Percentiles rank a stretch among this genome's conserved stretches.
phyloP scores from a whole-genome alignment of 2,113 vertebrate species.

The Poicephalus gulielmi region DNA sequence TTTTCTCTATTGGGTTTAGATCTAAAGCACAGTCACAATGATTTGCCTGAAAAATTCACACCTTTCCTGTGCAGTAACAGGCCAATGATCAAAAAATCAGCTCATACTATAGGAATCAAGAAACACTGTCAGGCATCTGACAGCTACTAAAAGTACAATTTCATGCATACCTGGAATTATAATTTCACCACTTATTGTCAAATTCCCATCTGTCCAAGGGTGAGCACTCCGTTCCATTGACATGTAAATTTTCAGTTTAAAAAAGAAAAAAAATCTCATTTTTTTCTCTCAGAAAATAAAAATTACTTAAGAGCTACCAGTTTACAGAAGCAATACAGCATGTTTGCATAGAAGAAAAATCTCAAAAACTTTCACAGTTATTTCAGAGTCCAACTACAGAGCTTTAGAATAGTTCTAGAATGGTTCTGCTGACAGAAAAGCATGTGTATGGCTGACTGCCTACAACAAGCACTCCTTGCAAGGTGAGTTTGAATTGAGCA shows the following conservation, averaged over 20 bases:
- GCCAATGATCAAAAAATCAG: neutral
- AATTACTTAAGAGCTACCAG: neutral
- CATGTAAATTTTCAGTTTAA: neutral
- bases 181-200: neutral
- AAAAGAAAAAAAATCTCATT: rapidly evolving
- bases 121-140: neutral
- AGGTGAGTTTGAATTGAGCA: neutral
- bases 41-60: neutral
- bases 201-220: neutral
- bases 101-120: neutral
- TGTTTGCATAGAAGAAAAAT: neutral
- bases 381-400: neutral
- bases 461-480: neutral
- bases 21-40: neutral
- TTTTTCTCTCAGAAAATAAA: neutral
- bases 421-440: neutral
- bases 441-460: neutral
- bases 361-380: neutral
- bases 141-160: neutral
- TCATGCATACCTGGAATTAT: neutral
- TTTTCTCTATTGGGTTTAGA: neutral
- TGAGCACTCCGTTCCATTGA: neutral
- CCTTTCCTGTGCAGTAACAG: neutral
- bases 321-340: neutral
- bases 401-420: neutral